A percentile compares a stretch with the other conserved stretches of the same genome.
Conservation (phyloP, 2,888 invertebrate genomes). For the Drosophila cracens region DNA sequence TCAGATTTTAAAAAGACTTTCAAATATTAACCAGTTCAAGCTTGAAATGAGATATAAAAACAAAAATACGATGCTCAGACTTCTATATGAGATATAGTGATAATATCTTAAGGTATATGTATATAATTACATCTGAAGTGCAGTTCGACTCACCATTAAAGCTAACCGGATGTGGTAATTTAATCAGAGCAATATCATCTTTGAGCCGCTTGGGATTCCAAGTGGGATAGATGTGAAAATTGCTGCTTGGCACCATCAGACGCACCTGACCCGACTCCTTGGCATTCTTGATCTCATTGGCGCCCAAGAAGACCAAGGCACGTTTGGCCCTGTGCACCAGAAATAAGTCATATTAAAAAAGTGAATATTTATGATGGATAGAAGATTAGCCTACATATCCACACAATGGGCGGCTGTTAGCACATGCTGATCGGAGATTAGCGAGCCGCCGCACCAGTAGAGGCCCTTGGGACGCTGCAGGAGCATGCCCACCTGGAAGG, state of each 20-base stretch:
- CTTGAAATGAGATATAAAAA: background rate
- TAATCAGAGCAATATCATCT: slow-evolving; percentile 83
- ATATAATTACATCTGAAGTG: background rate
- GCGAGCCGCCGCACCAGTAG: slow-evolving; percentile 84
- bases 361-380: background rate
- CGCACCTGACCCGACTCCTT: slow-evolving; percentile 84
- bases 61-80: background rate
- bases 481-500: slow-evolving; percentile 83
- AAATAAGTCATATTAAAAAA: background rate
- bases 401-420: slow-evolving; percentile 84
- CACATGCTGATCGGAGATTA: slow-evolving; percentile 82
- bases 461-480: slow-evolving; percentile 82
- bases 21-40: background rate
- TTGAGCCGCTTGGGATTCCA: slow-evolving; percentile 83
- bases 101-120: no score
- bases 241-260: slow-evolving; percentile 79
- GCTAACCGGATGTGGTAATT: slow-evolving; percentile 78
- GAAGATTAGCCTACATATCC: slow-evolving; percentile 73
- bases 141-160: slow-evolving; percentile 76
- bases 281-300: slow-evolving; percentile 83
- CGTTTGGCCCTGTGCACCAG: slow-evolving; percentile 75
- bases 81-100: background rate
- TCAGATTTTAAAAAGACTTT: background rate
- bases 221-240: slow-evolving; percentile 82
- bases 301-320: slow-evolving; percentile 83